These are phyloP conservation scores for Bujurquina vittata DNA, from an alignment of 2,113 vertebrate species.

Conservation along the genomic window DNA sequence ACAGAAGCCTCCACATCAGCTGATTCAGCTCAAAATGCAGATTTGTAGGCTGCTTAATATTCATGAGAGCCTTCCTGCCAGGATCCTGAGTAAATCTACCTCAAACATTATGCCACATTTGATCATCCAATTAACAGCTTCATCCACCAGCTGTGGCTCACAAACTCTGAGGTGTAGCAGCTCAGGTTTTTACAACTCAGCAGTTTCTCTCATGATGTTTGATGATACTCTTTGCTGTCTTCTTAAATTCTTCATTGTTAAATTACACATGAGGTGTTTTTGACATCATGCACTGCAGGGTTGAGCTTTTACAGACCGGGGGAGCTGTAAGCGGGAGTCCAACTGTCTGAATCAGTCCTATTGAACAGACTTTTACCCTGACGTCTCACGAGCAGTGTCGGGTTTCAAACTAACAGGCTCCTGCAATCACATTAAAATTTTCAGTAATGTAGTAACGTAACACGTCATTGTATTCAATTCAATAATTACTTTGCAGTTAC, in stretches of 20 bases:
- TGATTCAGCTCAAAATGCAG: constrained; percentile 42
- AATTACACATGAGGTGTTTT: background rate
- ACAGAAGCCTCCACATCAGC: constrained; percentile 28
- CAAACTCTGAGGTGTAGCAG: background rate
- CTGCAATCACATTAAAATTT: no score
- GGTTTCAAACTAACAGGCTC: no score
- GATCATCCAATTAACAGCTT: constrained; percentile 41
- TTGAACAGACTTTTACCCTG: background rate
- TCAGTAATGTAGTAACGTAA: background rate
- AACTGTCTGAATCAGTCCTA: background rate
- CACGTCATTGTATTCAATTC: background rate
- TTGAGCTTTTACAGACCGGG: background rate
- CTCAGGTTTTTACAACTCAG: constrained; percentile 12
- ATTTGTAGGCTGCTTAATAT: constrained; percentile 45
- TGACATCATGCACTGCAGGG: background rate
- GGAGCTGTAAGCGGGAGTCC: background rate
- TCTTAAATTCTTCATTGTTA: background rate
- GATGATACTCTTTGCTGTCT: background rate
- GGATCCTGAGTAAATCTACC: constrained; percentile 12
- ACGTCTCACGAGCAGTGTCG: background rate
- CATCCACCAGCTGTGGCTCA: background rate
- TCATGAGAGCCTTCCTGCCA: constrained; percentile 30
- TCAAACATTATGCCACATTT: constrained; percentile 23
- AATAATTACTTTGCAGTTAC: background rate
- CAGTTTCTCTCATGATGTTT: background rate